Base-by-base conservation (phyloP, 2,797 vertebrate species). In the Xyrichtys novacula region DNA sequence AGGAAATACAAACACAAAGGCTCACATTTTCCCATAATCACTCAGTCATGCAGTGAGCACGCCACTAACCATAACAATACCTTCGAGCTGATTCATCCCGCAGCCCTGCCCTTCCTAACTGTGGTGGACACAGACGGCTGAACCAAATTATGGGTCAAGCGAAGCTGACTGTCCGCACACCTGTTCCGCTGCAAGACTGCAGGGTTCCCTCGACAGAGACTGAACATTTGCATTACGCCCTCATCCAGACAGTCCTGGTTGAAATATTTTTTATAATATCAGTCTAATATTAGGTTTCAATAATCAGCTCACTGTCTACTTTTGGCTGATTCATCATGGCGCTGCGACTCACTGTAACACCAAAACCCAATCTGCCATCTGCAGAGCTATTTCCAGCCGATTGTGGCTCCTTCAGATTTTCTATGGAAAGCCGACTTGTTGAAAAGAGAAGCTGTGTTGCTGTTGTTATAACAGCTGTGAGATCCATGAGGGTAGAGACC, bases 401-500 rank as follows among this genome's bases (percentile, higher is more conserved):
- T 69, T 57, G 61, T 56, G 65, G 67, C 55, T 31, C 40, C 16
- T 71, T 77, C 34, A 31, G 4, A 52, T 68, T 67, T 32, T 78
- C 40, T 43, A 26, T 54, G 32, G 60, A 71, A 54, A 74, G 59
- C 58, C 38, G 64, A 59, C 56, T 40, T 68, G 76, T 52, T 65
- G 71, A 77, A 55, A 46, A 42, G 39, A 48, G 71, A 49, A 68
- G 68, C 65, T 42, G 57, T 31, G 29, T 11, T 53, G 34, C 66
- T 77, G 84, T 81, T 74, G 77, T 60, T 70, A 76, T 67, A 81
- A 76, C 85, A 90, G 67, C 69, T 80, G 80, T 55, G 71, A 39
- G 42, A 61, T 36, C n/a, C 62, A 61, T 76, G 17, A 43, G 69
- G 64, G 71, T 71, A 25, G 55, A 47, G 54, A 78, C 72, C 46